These are phyloP conservation scores for Chydorus sphaericus DNA, from an alignment of 2,888 invertebrate genomes.

Conservation along the genomic window DNA sequence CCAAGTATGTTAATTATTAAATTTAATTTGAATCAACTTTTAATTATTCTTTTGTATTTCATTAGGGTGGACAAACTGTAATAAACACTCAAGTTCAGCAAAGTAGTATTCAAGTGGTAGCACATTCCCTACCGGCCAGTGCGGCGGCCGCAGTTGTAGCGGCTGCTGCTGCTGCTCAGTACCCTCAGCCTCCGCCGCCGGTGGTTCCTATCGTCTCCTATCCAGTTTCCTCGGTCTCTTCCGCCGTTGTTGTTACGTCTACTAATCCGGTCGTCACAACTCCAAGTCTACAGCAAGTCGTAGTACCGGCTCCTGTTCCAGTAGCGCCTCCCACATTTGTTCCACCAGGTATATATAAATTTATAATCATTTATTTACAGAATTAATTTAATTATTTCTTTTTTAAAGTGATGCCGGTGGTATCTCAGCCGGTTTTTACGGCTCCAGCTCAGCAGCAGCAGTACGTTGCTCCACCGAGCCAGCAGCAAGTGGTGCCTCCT, in stretches of 20 bases:
- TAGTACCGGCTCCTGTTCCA: not conserved
- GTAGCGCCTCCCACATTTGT: conserved; percentile 1
- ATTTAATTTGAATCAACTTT: not conserved
- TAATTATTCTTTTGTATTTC: not conserved
- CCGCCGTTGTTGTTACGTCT: too few species aligned
- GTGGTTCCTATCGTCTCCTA: not conserved
- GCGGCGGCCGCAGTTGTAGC: conserved; percentile 3
- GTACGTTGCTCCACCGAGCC: not conserved
- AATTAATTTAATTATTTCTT: not conserved
- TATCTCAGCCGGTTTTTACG: not conserved
- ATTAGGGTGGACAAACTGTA: too few species aligned
- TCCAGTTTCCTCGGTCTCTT: not conserved
- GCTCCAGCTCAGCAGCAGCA: not conserved
- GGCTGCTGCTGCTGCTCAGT: conserved; percentile 2
- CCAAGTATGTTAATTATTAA: not conserved
- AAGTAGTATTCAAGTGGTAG: conserved; percentile 3
- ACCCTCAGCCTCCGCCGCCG: not conserved
- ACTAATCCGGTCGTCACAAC: not conserved
- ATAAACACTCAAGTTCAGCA: not conserved
- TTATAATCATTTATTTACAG: not conserved
- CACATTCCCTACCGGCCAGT: conserved; percentile 5
- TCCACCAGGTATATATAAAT: not conserved
- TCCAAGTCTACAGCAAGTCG: not conserved
- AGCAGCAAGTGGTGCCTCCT: not conserved
- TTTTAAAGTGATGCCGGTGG: not conserved